Conservation (phyloP, 2,797 vertebrate genomes). For the Tenualosa ilisha region DNA sequence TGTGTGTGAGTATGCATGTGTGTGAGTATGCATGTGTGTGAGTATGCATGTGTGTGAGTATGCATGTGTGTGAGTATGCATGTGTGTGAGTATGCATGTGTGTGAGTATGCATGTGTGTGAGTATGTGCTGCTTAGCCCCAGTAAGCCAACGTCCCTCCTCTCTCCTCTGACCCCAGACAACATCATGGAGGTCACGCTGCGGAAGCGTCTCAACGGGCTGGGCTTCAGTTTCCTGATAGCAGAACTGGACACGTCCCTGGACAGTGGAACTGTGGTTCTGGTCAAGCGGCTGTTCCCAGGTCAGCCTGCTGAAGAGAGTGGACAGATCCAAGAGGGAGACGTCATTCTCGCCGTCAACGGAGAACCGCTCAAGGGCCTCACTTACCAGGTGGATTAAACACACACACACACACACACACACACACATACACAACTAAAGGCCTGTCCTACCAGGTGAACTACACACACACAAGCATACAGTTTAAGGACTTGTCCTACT, state of each 20-base stretch:
- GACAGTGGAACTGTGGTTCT: conserved; percentile 73
- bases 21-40: too few species aligned
- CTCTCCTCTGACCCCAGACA: conserved; percentile 66
- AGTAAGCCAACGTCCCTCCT: too few species aligned
- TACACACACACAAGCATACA: background rate
- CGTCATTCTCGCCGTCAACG: conserved; percentile 84
- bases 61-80: too few species aligned
- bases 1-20: too few species aligned
- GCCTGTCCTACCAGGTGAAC: background rate
- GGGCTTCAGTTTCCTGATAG: conserved; percentile 86
- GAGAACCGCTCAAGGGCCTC: conserved; percentile 78
- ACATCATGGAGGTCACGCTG: conserved; percentile 81
- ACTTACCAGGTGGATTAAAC: conserved; percentile 76
- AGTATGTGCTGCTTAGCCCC: too few species aligned
- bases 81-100: too few species aligned
- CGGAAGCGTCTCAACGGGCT: conserved; percentile 79
- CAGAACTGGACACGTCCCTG: conserved; percentile 63
- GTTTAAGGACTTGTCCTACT: too few species aligned
- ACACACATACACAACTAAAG: background rate
- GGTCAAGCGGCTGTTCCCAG: conserved; percentile 85
- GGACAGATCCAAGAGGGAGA: conserved; percentile 82
- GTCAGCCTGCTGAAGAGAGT: conserved; percentile 83
- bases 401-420: background rate
- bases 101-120: too few species aligned
- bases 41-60: too few species aligned